Base-by-base conservation (phyloP, 2,113 vertebrate genomes). In the Aspidoscelis tigris region DNA sequence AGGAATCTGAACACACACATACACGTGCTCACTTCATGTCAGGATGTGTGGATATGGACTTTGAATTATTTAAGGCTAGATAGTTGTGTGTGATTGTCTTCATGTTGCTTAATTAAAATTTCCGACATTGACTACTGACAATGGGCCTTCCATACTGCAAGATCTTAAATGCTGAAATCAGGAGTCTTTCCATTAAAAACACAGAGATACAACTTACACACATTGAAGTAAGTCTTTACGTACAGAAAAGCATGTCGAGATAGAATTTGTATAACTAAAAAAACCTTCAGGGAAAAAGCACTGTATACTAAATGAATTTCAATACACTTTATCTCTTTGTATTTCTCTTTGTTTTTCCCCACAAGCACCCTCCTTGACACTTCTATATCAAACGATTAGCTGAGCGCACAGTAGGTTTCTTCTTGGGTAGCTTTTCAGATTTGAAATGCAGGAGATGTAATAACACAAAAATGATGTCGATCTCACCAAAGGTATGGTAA, bases 401-500 rank as follows among this genome's bases (percentile, higher is more conserved):
- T 47, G 58, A 41, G 4, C 78, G 50, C 69, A 78, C 33, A 26
- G 7, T 39, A 43, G 9, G 16, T 47, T 72, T 33, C 55, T 70
- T 43, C 50, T 44, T 43, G 4, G 16, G 33, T 8, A 55, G 20
- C 33, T n/a, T 44, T 44, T 43, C 39, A 33, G 12, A 79, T 83
- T 72, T 83, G 61, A 26, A 50, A 12, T 16, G 74, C 6, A 5
- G 58, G 53, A 69, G 7, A 58, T 7, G 79, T 8, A 76, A 2
- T 1, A n/a, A 10, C 47, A 72, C 72, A 50, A 80, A 88, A 44
- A 61, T n/a, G 0, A 4, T 68, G 3, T 0, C 0, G 2, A 0
- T 26, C 79, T 7, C 0, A 70, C 77, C n/a, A 7, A 77, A 76
- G 84, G 24, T 3, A 72, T 1, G 77, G 4, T 14, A 33, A 66